Evolutionary conservation across 2,797 vertebrate genomes (phyloP).

Genomic region (Gila robusta): DNA sequence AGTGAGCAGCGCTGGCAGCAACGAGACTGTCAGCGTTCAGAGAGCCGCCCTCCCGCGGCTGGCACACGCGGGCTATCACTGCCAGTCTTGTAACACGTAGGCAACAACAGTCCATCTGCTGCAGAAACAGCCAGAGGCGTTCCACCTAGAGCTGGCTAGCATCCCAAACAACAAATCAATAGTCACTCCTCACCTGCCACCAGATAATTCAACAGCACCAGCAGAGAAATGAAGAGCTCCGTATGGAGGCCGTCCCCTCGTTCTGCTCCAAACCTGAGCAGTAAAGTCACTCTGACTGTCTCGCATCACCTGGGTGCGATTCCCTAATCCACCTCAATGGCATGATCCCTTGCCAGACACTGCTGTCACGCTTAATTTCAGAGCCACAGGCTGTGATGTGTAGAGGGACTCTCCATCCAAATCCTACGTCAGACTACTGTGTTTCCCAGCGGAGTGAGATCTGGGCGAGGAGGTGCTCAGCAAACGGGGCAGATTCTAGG

Average conservation of each 20-base stretch:
- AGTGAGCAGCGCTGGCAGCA: constrained; percentile 40
- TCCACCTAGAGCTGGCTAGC: constrained; percentile 37
- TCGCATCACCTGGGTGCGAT: constrained; percentile 15
- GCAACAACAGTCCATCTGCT: constrained; percentile 52
- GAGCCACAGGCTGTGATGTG: constrained; percentile 29
- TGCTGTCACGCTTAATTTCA: constrained; percentile 37
- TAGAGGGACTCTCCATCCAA: constrained; percentile 5
- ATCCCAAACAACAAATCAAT: constrained; percentile 46
- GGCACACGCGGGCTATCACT: background rate
- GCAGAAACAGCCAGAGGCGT: constrained; percentile 36
- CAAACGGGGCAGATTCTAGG: background rate
- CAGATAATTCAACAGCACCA: constrained; percentile 35
- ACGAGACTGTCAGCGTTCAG: constrained; percentile 10
- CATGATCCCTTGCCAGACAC: constrained; percentile 19
- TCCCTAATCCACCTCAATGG: constrained; percentile 20
- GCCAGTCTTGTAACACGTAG: constrained; percentile 19
- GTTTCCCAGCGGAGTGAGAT: constrained; percentile 8
- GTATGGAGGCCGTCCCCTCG: background rate
- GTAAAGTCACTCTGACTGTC: constrained; percentile 25
- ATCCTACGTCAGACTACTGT: constrained; percentile 7
- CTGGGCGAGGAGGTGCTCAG: background rate
- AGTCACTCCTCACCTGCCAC: constrained; percentile 50
- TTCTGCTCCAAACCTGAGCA: constrained; percentile 38
- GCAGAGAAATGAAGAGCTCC: constrained; percentile 39
- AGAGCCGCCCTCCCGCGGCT: constrained; percentile 30